Base-by-base conservation (phyloP, 2,113 vertebrate species). In the Gobiocypris rarus region DNA sequence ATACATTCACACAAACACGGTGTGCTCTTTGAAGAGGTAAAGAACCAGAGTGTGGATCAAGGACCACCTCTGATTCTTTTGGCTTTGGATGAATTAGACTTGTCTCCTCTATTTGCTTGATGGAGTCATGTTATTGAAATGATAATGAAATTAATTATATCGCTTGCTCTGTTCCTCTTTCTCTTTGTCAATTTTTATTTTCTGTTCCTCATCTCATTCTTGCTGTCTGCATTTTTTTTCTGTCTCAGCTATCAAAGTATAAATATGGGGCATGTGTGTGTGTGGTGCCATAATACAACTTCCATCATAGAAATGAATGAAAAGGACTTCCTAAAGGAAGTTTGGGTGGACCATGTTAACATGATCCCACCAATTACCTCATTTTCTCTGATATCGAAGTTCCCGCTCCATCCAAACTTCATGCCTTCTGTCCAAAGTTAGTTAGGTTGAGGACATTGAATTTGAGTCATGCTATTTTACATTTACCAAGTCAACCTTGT, bases 1-100 rank as follows among this genome's bases (percentile, higher is more conserved):
- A 31, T 48, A 75, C 34, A 77, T 81, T 84, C 34, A 71, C 56
- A 79, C 45, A 63, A 43, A 59, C n/a, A 79, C 14, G 54, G 75
- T 74, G 65, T 71, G 88, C 79, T 90, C 88, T 89, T 90, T 83
- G 87, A 90, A 89, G 89, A 87, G 82, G 56, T 73, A 87, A 81
- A 86, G 89, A 90, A 86, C 69, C 83, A 82, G 75, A 52, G 69
- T 10, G 38, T 59, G 77, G 58, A 38, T 70, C 6, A 43, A 83
- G 76, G 75, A 78, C 65, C 82, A 83, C 69, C 80, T 80, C 82
- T 89, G 71, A 83, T 88, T 89, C 86, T 87, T 89, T 86, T 84
- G 86, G 76, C 38, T 87, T 81, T 75, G 54, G 50, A 50, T 71
- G 83, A 90, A 86, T 70, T 61, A 45, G 65, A 82, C 76, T 82